A percentile compares a stretch with the other conserved stretches of the same genome.
Evolutionary conservation across 2,797 vertebrate species (phyloP).

Genomic region (Trachurus trachurus): DNA sequence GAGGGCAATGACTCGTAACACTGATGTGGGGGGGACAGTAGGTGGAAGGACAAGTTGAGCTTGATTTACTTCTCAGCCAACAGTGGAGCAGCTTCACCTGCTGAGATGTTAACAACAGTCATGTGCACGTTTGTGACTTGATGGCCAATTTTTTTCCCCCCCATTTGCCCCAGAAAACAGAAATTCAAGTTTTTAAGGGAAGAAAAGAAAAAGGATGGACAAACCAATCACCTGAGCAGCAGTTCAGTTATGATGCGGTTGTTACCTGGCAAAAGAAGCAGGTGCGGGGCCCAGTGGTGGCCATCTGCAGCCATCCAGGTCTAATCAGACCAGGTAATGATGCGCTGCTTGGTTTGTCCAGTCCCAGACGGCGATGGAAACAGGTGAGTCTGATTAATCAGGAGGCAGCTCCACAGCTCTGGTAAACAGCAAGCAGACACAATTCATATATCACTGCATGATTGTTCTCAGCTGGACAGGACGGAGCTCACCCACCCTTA

Average conservation of each 20-base stretch:
- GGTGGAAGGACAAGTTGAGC: conserved; percentile 73
- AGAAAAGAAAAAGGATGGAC: neutral
- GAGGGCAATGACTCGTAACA: conserved; percentile 75
- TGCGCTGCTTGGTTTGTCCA: conserved; percentile 65
- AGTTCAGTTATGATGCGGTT: conserved; percentile 11
- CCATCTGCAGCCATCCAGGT: conserved; percentile 57
- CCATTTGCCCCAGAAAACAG: conserved; percentile 4
- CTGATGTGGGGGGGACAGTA: conserved; percentile 57
- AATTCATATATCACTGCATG: conserved; percentile 67
- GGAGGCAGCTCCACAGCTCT: conserved; percentile 50
- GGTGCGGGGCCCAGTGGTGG: conserved; percentile 62
- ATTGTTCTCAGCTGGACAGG: conserved; percentile 80
- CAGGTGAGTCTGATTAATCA: conserved; percentile 81
- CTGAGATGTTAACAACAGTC: conserved; percentile 25
- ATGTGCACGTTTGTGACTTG: neutral
- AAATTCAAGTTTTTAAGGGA: neutral
- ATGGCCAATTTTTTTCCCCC: neutral
- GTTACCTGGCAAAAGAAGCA: conserved; percentile 51
- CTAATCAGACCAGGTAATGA: conserved; percentile 78
- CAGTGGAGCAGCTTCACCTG: conserved; percentile 22
- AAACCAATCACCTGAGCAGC: neutral
- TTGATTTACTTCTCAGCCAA: conserved; percentile 65
- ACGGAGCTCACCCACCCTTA: conserved; percentile 62
- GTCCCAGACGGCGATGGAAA: conserved; percentile 64
- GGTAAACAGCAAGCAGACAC: conserved; percentile 71